Conservation (phyloP, 1,140 invertebrate species). For the Lethocerus indicus region DNA sequence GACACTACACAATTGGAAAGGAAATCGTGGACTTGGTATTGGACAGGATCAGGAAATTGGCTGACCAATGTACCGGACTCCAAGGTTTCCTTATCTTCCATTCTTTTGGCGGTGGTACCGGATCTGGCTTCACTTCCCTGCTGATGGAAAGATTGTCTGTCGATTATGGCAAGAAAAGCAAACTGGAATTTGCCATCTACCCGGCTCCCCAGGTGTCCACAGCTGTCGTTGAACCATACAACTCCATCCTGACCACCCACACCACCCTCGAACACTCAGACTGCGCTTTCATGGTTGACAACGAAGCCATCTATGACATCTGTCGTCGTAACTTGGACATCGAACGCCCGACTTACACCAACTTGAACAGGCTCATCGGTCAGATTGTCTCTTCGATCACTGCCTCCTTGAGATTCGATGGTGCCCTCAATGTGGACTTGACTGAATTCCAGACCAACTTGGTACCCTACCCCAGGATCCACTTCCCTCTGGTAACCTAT, state of each 20-base stretch:
- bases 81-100: constrained; percentile 77
- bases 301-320: constrained; percentile 85
- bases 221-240: constrained; percentile 56
- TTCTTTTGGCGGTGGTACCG: constrained; percentile 81
- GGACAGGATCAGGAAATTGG: constrained; percentile 48
- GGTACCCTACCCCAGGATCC: constrained; percentile 70
- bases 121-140: constrained; percentile 48
- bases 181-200: constrained; percentile 49
- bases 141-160: constrained; percentile 49
- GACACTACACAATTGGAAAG: constrained; percentile 58
- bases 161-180: constrained; percentile 50
- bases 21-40: constrained; percentile 56
- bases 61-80: constrained; percentile 62
- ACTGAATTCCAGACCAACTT: constrained; percentile 85
- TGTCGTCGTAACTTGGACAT: constrained; percentile 78
- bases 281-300: constrained; percentile 61
- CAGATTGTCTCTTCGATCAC: constrained; percentile 74
- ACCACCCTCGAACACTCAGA: constrained; percentile 46
- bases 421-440: constrained; percentile 73
- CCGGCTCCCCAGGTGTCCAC: constrained; percentile 50
- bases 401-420: constrained; percentile 72
- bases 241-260: constrained; percentile 42
- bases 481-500: constrained; percentile 56
- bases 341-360: constrained; percentile 67
- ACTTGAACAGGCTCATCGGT: constrained; percentile 64